phyloP scores from a whole-genome alignment of 2,113 vertebrate species.

The Rostratula benghalensis region DNA sequence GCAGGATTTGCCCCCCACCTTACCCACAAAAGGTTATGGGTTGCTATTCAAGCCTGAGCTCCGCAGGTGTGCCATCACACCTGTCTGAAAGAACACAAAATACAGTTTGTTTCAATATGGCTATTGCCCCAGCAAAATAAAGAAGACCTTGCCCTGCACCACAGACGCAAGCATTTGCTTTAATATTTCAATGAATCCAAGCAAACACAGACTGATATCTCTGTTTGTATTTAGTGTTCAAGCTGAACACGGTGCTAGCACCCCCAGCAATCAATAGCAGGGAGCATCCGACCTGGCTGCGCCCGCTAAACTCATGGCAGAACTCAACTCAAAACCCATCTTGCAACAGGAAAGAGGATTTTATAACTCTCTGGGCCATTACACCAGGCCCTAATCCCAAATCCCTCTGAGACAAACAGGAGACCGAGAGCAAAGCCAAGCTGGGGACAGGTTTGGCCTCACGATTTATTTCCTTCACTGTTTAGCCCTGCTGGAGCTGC shows the following conservation, averaged over 20 bases:
- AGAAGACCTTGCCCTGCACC: conserved; percentile 49
- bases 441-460: background rate
- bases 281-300: background rate
- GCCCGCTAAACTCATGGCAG: background rate
- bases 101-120: conserved; percentile 54
- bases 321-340: background rate
- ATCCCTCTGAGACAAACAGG: background rate
- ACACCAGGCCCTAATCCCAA: background rate
- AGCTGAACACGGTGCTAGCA: background rate
- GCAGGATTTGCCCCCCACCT: conserved; percentile 74
- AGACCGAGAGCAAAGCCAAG: background rate
- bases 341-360: background rate
- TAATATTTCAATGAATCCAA: conserved; percentile 55
- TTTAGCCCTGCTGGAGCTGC: background rate
- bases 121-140: conserved; percentile 52
- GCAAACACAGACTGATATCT: conserved; percentile 8
- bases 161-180: conserved; percentile 50
- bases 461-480: accelerated
- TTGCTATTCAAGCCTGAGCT: conserved; percentile 49
- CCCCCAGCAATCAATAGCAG: background rate
- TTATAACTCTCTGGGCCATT: background rate
- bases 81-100: conserved; percentile 74
- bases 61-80: conserved; percentile 76
- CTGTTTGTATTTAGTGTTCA: background rate
- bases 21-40: conserved; percentile 51